Base-by-base conservation (phyloP, 2,797 vertebrate genomes). In the Serranus cabrilla region DNA sequence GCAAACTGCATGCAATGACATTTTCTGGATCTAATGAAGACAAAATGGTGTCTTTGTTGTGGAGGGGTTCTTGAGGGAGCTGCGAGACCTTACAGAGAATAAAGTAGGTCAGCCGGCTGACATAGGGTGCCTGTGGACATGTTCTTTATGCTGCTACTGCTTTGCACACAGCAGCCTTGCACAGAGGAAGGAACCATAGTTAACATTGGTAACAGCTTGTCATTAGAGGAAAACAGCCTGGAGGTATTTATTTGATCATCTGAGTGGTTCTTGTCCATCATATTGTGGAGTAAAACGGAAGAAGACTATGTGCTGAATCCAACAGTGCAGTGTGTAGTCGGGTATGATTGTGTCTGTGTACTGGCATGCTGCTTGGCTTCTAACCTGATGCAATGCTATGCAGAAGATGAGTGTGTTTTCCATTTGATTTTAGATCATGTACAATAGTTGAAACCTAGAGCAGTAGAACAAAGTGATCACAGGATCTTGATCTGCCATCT, bases 61-160 rank as follows among this genome's bases (percentile, higher is more conserved):
- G 77, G 75, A 76, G 80, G 78, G 82, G 78, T 90, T 92, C 91
- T 87, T 87, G 82, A 88, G 87, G 89, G 90, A 93, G 89, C 87
- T 80, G 76, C 54, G 45, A 93, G 90, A 92, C 92, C 87, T 91
- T 90, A 87, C 87, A 70, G 86, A 92, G 92, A 91, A 89, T 90
- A 92, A 95, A 95, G 91, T 94, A 91, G 94, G 93, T 93, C 94
- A 94, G 60, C 68, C 21, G 79, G 80, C 90, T 91, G 92, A 91
- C 89, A 91, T 74, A 65, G 84, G 90, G 82, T 56, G 92, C 91
- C 92, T 84, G 89, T 90, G 90, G 90, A 91, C 88, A 91, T 88
- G 80, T 91, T 91, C 84, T 90, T 84, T 81, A 76, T 89, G 82
- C 82, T 71, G 74, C 75, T 55, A 46, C 84, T 78, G 84, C 77